Evolutionary conservation across 2,888 invertebrate genomes (phyloP).

Genomic region (Synanthedon andrenaeformis): DNA sequence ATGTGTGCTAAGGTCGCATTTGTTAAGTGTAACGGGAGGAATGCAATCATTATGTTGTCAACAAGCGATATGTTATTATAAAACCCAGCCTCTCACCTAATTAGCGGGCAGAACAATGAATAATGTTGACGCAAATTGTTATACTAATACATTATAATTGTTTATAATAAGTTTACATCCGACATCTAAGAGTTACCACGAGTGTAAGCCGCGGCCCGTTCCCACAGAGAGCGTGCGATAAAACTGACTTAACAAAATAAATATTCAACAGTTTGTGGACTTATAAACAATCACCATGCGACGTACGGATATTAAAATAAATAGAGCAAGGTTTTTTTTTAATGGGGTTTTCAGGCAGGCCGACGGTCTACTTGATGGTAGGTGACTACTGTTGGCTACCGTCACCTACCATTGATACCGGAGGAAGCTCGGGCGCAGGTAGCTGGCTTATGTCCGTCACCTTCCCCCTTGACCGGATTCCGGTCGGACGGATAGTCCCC

Average conservation of each 20-base stretch:
- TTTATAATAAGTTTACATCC: constrained; percentile 32
- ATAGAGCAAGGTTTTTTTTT: constrained; percentile 1
- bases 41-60: background rate
- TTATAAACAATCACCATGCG: constrained; percentile 48
- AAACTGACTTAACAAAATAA: constrained; percentile 61
- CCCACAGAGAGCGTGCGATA: constrained; percentile 60
- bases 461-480: no score
- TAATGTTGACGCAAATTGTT: background rate
- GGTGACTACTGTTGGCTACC: background rate
- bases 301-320: constrained; percentile 24
- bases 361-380: no score
- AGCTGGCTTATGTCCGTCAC: no score
- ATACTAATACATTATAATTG: constrained; percentile 9
- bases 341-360: background rate
- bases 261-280: constrained; percentile 57
- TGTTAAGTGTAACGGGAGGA: background rate
- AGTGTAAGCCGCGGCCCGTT: constrained; percentile 25
- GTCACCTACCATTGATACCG: background rate
- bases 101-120: background rate
- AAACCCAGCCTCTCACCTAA: background rate
- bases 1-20: no score
- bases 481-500: no score
- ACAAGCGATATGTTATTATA: background rate
- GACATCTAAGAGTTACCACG: constrained; percentile 12
- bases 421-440: no score